Percentiles rank a stretch among this genome's conserved stretches.
phyloP scores from a whole-genome alignment of 2,797 vertebrate species.

The Pyrrhura leucotis region DNA sequence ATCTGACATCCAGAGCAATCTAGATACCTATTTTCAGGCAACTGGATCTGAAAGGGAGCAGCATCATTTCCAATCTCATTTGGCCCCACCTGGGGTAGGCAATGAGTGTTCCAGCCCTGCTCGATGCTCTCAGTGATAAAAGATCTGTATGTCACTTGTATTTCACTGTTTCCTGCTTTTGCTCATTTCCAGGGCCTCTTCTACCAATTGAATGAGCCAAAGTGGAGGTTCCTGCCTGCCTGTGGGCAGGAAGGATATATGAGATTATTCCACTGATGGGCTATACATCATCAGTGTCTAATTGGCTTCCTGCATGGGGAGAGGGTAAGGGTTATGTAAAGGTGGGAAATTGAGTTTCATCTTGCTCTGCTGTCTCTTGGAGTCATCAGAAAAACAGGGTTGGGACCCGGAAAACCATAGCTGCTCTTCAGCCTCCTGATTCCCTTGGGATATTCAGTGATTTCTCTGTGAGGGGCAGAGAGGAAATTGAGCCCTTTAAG shows the following conservation, averaged over 20 bases:
- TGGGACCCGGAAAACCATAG: background rate
- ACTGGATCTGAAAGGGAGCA: background rate
- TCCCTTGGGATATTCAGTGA: background rate
- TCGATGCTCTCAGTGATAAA: background rate
- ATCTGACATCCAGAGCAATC: background rate
- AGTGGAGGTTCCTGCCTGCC: background rate
- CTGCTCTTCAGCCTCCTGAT: slow-evolving; percentile 8
- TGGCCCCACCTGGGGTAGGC: background rate
- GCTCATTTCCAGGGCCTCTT: slow-evolving; percentile 34
- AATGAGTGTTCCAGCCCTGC: fast-evolving
- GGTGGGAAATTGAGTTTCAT: slow-evolving; percentile 54
- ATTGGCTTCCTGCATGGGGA: slow-evolving; percentile 27
- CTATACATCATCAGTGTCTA: slow-evolving; percentile 55
- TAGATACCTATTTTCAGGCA: background rate
- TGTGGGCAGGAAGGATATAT: slow-evolving; percentile 66
- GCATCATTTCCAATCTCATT: background rate
- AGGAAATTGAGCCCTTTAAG: slow-evolving; percentile 1
- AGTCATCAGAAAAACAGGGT: slow-evolving; percentile 22
- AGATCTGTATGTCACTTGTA: background rate
- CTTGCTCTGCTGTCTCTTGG: slow-evolving; percentile 8
- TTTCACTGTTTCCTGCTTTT: slow-evolving; percentile 34
- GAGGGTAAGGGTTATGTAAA: background rate
- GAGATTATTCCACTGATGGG: slow-evolving; percentile 55
- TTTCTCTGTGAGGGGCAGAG: background rate
- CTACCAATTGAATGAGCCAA: background rate